Conservation (phyloP, 2,113 vertebrate genomes). For the Zosterops japonicus region DNA sequence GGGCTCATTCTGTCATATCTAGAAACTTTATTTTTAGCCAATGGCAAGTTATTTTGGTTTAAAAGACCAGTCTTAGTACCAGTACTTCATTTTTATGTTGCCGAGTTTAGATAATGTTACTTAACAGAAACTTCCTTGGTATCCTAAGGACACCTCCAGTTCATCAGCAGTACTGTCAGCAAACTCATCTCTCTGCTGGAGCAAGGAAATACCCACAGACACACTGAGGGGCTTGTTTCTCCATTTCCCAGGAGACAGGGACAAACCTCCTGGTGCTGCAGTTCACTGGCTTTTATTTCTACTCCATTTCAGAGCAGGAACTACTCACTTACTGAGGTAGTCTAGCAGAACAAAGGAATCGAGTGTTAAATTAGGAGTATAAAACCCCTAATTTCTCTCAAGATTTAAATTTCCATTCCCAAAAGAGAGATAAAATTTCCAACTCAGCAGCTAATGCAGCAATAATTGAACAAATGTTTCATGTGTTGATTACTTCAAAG, state of each 20-base stretch:
- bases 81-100: neutral
- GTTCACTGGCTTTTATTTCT: neutral
- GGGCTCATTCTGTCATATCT: conserved; percentile 44
- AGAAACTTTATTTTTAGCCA: conserved; percentile 28
- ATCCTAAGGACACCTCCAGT: neutral
- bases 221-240: neutral
- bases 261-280: neutral
- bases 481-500: neutral
- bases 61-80: conserved; percentile 1
- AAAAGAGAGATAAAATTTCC: conserved; percentile 4
- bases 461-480: neutral
- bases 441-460: neutral
- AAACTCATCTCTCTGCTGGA: neutral
- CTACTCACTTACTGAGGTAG: neutral
- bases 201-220: neutral
- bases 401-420: neutral
- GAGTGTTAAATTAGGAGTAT: neutral
- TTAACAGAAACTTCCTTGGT: neutral
- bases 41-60: neutral
- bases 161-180: neutral
- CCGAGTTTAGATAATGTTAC: neutral
- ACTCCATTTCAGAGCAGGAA: neutral
- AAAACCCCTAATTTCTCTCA: neutral
- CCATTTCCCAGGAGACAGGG: neutral
- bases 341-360: neutral